Base-by-base conservation (phyloP, 2,113 vertebrate genomes). In the Gulo gulo region DNA sequence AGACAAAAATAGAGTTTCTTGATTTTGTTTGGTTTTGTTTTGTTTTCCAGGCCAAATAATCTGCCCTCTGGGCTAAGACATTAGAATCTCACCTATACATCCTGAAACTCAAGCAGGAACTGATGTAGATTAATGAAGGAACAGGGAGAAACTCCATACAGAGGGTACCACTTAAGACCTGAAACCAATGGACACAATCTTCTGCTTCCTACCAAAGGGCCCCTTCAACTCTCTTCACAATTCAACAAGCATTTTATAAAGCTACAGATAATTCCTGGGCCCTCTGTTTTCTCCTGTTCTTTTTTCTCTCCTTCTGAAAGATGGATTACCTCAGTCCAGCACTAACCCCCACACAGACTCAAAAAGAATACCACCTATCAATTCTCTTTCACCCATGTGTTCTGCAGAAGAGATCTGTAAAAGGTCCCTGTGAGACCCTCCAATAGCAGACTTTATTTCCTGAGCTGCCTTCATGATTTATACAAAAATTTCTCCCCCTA, bases 381-480 rank as follows among this genome's bases (percentile, higher is more conserved):
- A 15, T 39, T 74, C 69, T 67, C 65, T 13, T 26, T 86, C 42
- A 52, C 39, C 91, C 59, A 34, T 0, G 24, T 69, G 13, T 52
- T 63, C 14, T 0, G 12, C 5, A 20, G 34, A 82, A 92, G 59
- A 36, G 10, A 13, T 3, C 61, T 39, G 26, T 7, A 15, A 3
- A 20, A 39, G 81, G 81, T 45, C 12, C 47, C 79, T 82, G 6
- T 4, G 79, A 79, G 78, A 80, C 63, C 69, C 59, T 61, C 61
- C 47, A 9, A 36, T 29, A 39, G 84, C 69, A 47, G 76, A 57
- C 91, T 79, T 59, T 14, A 89, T 76, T 94, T 95, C 97, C 93
- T 42, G 92, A 94, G 85, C 80, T 97, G 93, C 88, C 93, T 92
- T 52, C n/a, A 1, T 88, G 91, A 91, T 95, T 97, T 94, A 94